Base-by-base conservation (phyloP, 2,797 vertebrate genomes). In the Synaphobranchus kaupii region DNA sequence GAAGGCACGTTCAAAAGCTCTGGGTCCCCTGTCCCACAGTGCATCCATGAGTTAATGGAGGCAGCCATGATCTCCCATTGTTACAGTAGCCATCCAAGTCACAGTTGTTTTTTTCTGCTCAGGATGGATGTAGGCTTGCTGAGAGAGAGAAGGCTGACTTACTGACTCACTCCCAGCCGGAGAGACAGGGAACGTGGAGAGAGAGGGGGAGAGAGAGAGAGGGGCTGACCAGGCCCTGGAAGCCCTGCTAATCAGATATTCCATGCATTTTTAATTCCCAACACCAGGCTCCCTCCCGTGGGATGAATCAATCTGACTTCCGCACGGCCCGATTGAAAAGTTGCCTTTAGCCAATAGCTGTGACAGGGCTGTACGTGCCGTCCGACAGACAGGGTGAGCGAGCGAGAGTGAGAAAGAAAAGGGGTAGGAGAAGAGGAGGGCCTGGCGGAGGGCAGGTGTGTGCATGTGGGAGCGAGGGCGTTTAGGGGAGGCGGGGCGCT, bases 191-290 rank as follows among this genome's bases (percentile, higher is more conserved):
- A 84, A 48, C 12, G 6, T 34, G 28, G 28, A 31, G 34, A 54
- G 81, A 85, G 87, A 89, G 78, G 63, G 86, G 22, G 20, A 60
- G 17, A 44, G 76, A 25, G 22, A 34, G 82, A 73, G 34, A 44
- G 44, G 68, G 52, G 86, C 12, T 20, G 34, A 58, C 48, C 81
- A 13, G 44, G 50, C 73, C 58, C 88, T 86, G 88, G 90, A 93
- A 94, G 92, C 90, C 87, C 89, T 92, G 80, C 90, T 91, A 90
- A 92, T 93, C 91, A 92, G 88, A 92, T 92, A 92, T 94, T 92
- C 90, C 88, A 85, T 94, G 91, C 87, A 91, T 94, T 94, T 95
- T 95, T 94, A 92, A 95, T 95, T 95, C 94, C 90, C 88, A 92
- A 86, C 88, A 82, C 87, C 90, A 90, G 25, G 88, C 85, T 13